These are phyloP conservation scores for Ambastaia sidthimunki DNA, from an alignment of 2,797 vertebrate species.

Conservation along the genomic window DNA sequence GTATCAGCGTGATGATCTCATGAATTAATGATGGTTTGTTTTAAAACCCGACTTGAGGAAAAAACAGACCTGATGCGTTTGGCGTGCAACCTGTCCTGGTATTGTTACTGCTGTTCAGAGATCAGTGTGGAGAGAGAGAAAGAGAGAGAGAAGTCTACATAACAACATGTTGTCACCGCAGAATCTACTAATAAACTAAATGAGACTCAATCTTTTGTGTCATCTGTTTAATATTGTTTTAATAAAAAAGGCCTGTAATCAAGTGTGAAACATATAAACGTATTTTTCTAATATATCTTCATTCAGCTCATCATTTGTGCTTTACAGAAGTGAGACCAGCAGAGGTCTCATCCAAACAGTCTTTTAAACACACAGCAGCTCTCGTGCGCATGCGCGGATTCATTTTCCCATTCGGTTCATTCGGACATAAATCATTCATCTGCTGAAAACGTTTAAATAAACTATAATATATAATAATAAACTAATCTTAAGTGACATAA, in stretches of 20 bases:
- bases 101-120: constrained; percentile 54
- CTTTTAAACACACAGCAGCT: neutral
- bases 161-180: neutral
- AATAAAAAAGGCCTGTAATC: no score
- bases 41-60: constrained; percentile 82
- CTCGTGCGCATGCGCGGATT: neutral
- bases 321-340: constrained; percentile 32
- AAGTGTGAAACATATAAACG: no score
- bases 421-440: neutral
- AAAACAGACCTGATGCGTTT: constrained; percentile 83
- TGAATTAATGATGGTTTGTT: constrained; percentile 86
- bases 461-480: no score
- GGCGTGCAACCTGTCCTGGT: constrained; percentile 84
- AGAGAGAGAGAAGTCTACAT: no score
- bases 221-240: neutral
- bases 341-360: constrained; percentile 5
- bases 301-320: neutral
- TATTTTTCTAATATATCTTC: neutral
- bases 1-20: constrained; percentile 57
- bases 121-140: constrained; percentile 57
- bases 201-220: neutral
- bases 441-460: no score
- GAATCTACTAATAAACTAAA: constrained; percentile 31
- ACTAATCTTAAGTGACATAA: no score
- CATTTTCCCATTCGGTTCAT: constrained; percentile 1